Percentiles rank a stretch among this genome's conserved stretches.
These are phyloP conservation scores for Gallinago solitaria DNA, from an alignment of 2,797 vertebrate species.

Conservation along the genomic window DNA sequence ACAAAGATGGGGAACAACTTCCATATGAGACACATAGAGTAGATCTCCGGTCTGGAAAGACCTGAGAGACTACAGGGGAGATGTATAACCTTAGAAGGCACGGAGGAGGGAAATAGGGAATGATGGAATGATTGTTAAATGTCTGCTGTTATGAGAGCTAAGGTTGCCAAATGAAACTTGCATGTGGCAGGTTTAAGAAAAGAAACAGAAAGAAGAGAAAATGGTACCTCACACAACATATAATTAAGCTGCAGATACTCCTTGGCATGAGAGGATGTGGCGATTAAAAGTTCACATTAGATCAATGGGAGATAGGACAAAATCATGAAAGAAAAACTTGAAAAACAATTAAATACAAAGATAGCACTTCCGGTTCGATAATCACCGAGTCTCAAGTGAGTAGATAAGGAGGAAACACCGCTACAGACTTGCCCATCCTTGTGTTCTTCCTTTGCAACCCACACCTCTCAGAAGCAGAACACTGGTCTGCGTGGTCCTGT, in stretches of 20 bases:
- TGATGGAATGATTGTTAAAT: neutral
- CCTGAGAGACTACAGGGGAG: neutral
- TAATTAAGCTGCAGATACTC: neutral
- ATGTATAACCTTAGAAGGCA: neutral
- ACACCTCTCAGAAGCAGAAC: neutral
- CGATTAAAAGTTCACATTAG: neutral
- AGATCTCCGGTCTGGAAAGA: neutral
- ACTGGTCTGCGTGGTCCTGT: neutral
- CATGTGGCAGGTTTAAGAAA: neutral
- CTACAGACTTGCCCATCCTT: neutral
- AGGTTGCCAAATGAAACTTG: neutral
- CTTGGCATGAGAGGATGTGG: neutral
- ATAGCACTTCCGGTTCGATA: neutral
- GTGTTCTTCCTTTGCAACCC: neutral
- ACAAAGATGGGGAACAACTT: neutral
- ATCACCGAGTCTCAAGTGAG: neutral
- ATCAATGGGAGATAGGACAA: neutral
- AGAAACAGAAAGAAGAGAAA: neutral
- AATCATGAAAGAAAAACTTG: neutral
- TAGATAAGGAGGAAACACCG: neutral
- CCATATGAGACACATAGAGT: rapidly evolving
- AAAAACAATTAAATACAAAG: neutral
- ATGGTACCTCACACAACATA: neutral
- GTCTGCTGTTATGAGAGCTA: neutral
- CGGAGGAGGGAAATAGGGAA: neutral